These are phyloP conservation scores for Halichoerus grypus DNA, from an alignment of 2,113 vertebrate genomes.

Conservation along the genomic window DNA sequence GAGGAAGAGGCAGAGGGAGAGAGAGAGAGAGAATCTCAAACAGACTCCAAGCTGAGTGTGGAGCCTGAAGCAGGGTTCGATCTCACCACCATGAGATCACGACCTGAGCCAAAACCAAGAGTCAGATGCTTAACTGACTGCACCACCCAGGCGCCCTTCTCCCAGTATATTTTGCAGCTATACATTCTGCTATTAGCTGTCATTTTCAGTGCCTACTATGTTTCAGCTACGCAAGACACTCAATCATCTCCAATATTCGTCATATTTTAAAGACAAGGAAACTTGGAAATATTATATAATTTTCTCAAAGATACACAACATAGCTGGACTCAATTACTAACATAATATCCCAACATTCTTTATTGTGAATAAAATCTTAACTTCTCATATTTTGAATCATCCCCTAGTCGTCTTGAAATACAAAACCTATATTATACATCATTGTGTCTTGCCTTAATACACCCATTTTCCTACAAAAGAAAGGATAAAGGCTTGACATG, in stretches of 20 bases:
- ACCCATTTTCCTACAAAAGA: neutral
- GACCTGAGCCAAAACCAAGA: neutral
- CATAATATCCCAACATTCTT: neutral
- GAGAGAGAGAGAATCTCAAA: neutral
- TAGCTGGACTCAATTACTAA: neutral
- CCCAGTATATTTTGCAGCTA: neutral
- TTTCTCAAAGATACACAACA: neutral
- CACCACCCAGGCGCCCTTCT: neutral
- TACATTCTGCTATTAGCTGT: neutral
- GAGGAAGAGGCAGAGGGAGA: neutral
- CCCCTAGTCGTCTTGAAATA: neutral
- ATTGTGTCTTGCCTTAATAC: neutral
- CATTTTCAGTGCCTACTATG: neutral
- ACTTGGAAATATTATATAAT: neutral
- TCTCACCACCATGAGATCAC: neutral
- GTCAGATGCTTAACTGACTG: neutral
- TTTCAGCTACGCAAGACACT: neutral
- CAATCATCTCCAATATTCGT: neutral
- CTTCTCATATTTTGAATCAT: neutral
- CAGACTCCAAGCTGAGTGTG: neutral
- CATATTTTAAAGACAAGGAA: conserved; percentile 55
- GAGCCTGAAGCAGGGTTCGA: neutral
- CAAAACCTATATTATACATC: neutral
- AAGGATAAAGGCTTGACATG: neutral
- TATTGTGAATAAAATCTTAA: neutral